phyloP scores from a whole-genome alignment of 1,140 invertebrate genomes.

The Latrodectus geometricus region DNA sequence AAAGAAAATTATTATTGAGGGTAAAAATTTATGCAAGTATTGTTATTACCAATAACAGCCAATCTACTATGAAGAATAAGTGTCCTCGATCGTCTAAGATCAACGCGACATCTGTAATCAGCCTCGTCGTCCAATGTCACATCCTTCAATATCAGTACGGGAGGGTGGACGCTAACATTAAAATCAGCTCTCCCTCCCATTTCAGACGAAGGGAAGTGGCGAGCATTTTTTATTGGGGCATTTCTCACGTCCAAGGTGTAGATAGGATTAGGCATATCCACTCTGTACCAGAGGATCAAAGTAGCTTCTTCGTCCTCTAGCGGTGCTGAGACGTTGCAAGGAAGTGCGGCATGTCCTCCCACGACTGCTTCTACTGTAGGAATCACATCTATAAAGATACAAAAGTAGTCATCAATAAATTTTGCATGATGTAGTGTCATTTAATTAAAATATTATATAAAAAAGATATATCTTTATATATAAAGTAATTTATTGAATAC shows the following conservation, averaged over 20 bases:
- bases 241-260: constrained; percentile 64
- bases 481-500: too few relatives aligned
- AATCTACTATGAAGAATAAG: constrained; percentile 65
- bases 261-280: constrained; percentile 66
- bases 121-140: constrained; percentile 84
- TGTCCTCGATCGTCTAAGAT: constrained; percentile 89
- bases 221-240: constrained; percentile 31
- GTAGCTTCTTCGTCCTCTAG: constrained; percentile 78
- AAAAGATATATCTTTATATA: too few relatives aligned
- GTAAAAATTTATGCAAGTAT: too few relatives aligned
- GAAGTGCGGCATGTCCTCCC: constrained; percentile 79
- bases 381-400: not conserved
- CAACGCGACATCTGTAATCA: constrained; percentile 88
- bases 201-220: constrained; percentile 45
- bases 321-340: constrained; percentile 83
- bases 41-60: constrained; percentile 63
- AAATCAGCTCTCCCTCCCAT: constrained; percentile 56
- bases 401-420: not conserved
- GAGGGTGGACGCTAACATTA: constrained; percentile 69
- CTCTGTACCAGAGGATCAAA: constrained; percentile 88
- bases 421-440: too few relatives aligned
- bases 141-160: constrained; percentile 81
- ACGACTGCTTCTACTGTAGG: constrained; percentile 73
- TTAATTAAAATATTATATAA: too few relatives aligned
- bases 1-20: too few relatives aligned